A percentile compares a stretch with the other conserved stretches of the same genome.
phyloP scores from a whole-genome alignment of 2,113 vertebrate genomes.

The Crotalus helleri region DNA sequence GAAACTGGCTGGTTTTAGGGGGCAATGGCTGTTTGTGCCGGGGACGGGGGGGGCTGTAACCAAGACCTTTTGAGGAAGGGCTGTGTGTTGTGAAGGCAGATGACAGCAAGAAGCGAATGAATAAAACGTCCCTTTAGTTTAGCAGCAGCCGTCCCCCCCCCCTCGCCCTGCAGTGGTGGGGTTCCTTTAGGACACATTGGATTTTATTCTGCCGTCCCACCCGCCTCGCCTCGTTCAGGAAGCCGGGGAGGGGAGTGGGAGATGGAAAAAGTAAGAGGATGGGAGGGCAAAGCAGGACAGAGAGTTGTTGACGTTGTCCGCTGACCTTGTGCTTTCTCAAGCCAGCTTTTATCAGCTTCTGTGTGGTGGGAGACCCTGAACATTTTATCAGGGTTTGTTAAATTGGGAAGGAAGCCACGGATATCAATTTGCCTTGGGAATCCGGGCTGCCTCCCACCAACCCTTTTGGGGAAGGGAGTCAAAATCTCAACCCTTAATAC shows the following conservation, averaged over 20 bases:
- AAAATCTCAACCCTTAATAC: rapidly evolving
- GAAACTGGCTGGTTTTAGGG: neutral
- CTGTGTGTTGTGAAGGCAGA: neutral
- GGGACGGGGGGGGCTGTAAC: neutral
- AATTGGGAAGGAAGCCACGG: neutral
- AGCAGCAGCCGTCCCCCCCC: neutral
- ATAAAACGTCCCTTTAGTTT: neutral
- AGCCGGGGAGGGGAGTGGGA: neutral
- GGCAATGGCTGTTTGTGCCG: neutral
- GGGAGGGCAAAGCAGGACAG: neutral
- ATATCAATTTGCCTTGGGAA: neutral
- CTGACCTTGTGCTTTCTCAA: neutral
- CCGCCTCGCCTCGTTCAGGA: neutral
- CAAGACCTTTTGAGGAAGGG: neutral
- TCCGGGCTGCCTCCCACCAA: neutral
- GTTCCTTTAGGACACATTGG: neutral
- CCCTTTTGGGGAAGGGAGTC: neutral
- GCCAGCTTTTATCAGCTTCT: neutral
- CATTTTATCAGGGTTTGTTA: neutral
- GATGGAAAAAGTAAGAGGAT: neutral
- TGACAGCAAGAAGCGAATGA: neutral
- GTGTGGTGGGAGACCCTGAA: neutral
- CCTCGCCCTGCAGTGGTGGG: neutral
- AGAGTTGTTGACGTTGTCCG: neutral
- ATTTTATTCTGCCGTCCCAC: neutral